Conservation (phyloP, 2,113 vertebrate genomes). For the Sarotherodon lohbergeri region DNA sequence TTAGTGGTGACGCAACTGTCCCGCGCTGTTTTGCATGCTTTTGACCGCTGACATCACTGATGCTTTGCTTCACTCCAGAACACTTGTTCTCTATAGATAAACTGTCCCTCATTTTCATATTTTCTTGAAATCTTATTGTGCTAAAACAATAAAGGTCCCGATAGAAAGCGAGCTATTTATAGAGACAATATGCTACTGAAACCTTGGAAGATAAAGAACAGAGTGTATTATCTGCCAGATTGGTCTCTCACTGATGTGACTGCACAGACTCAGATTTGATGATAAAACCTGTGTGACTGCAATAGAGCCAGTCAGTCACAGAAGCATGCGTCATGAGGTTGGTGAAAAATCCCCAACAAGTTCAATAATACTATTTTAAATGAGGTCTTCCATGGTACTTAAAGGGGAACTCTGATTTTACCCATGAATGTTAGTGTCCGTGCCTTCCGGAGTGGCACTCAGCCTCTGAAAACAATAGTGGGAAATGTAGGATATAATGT, state of each 20-base stretch:
- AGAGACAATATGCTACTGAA: not conserved
- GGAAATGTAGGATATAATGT: not conserved
- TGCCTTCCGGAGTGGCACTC: not conserved
- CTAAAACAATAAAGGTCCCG: not conserved
- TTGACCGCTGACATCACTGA: not conserved
- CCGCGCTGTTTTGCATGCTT: constrained; percentile 33
- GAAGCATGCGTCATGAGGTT: not conserved
- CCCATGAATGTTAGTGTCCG: not conserved
- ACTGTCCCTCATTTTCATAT: constrained; percentile 15
- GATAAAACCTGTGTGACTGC: not conserved
- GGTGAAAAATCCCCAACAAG: not conserved
- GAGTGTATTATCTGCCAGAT: not conserved
- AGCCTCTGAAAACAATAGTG: not conserved
- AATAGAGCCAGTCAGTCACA: not conserved
- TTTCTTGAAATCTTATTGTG: constrained; percentile 21
- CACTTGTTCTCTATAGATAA: not conserved
- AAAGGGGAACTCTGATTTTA: not conserved
- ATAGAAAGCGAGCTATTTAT: not conserved
- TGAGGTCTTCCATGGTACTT: not conserved
- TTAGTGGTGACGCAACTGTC: constrained; percentile 14
- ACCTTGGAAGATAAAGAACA: not conserved
- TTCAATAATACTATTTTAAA: not conserved
- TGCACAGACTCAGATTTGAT: not conserved
- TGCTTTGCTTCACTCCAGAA: not conserved
- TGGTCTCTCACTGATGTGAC: not conserved